Conservation (phyloP, 2,113 vertebrate species). For the Climacteris rufus region DNA sequence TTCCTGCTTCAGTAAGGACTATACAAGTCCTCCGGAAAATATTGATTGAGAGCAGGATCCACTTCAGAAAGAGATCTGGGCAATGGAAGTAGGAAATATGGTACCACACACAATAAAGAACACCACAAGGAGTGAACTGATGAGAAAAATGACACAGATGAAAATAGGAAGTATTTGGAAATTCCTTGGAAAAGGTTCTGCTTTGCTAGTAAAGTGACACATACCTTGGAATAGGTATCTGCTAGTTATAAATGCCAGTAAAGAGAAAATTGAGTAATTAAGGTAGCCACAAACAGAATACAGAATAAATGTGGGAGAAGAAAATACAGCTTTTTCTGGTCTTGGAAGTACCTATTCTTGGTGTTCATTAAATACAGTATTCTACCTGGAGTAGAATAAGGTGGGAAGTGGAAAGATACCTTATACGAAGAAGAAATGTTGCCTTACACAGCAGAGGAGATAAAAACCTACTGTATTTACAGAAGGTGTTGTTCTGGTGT, state of each 20-base stretch:
- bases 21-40: not conserved
- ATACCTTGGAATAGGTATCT: not conserved
- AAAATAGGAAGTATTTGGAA: not conserved
- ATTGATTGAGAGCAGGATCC: not conserved
- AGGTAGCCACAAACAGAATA: not conserved
- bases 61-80: not conserved
- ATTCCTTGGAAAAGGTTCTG: not conserved
- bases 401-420: not conserved
- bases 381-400: not conserved
- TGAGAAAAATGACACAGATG: not conserved
- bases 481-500: not conserved
- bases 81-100: not conserved
- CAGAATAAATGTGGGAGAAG: not conserved
- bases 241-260: not conserved
- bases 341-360: not conserved
- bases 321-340: not conserved
- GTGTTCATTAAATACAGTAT: not conserved
- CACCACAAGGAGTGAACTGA: not conserved
- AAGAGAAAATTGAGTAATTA: not conserved
- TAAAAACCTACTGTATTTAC: not conserved
- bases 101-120: not conserved
- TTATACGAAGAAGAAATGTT: not conserved
- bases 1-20: not conserved
- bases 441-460: not conserved
- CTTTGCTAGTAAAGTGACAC: not conserved